Evolutionary conservation across 2,888 invertebrate species (phyloP).

Genomic region (Girardia tigrina): DNA sequence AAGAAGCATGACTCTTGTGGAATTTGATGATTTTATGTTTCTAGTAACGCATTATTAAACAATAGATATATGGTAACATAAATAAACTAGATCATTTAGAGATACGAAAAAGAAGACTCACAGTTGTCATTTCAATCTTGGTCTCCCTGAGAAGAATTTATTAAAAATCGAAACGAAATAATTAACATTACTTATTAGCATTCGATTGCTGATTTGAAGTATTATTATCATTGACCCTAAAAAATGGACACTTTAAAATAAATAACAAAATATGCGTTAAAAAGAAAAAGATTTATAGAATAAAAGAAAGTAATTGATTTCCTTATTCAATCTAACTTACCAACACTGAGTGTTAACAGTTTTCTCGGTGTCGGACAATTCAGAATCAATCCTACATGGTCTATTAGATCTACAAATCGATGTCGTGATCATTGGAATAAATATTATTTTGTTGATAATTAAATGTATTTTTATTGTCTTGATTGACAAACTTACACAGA

Average conservation of each 20-base stretch:
- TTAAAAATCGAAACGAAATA: background rate
- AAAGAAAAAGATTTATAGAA: background rate
- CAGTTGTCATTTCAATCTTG: too few relatives aligned
- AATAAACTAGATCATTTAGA: too few relatives aligned
- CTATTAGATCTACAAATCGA: constrained; percentile 3
- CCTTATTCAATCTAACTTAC: constrained; percentile 13
- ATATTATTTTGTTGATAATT: background rate
- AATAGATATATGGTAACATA: too few relatives aligned
- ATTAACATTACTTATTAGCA: background rate
- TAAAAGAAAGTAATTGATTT: background rate
- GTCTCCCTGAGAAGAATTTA: too few relatives aligned
- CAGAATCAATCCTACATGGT: constrained; percentile 32
- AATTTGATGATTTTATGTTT: too few relatives aligned
- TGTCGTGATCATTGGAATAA: background rate
- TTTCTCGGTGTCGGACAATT: constrained; percentile 28
- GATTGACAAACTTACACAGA: background rate
- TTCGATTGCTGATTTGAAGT: background rate
- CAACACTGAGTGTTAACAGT: constrained; percentile 28
- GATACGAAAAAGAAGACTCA: too few relatives aligned
- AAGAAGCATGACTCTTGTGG: too few relatives aligned
- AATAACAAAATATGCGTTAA: background rate
- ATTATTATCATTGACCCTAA: background rate
- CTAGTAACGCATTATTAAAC: too few relatives aligned
- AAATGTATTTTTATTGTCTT: background rate
- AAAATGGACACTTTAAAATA: background rate